These are phyloP conservation scores for Megamerina dolium DNA, from an alignment of 2,888 invertebrate genomes.

Conservation along the genomic window DNA sequence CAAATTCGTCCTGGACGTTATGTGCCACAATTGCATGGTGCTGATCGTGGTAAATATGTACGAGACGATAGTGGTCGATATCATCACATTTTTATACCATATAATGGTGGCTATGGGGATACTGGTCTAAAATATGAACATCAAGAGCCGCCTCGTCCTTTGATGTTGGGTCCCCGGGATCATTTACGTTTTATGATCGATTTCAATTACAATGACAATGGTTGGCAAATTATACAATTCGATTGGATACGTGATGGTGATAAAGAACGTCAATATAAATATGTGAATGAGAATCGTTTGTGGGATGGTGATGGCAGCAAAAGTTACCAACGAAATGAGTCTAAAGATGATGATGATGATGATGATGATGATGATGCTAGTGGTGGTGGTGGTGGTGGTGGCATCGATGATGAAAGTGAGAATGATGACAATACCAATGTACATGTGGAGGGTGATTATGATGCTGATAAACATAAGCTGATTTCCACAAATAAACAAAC, in stretches of 20 bases:
- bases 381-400: no score
- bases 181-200: constrained; percentile 40
- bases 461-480: constrained; percentile 1
- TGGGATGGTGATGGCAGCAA: constrained; percentile 7
- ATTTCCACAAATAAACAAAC: no score
- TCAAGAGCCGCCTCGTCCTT: constrained; percentile 1
- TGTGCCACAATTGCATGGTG: constrained; percentile 33
- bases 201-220: constrained; percentile 39
- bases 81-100: constrained; percentile 51
- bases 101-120: constrained; percentile 53
- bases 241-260: constrained; percentile 41
- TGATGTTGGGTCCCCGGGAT: constrained; percentile 32
- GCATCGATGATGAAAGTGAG: neutral
- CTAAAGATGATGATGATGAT: no score
- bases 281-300: constrained; percentile 54
- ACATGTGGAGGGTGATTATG: constrained; percentile 18
- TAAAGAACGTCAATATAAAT: constrained; percentile 32
- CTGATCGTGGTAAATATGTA: constrained; percentile 53
- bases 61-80: constrained; percentile 55
- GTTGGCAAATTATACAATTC: constrained; percentile 44
- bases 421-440: constrained; percentile 22
- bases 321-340: neutral
- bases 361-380: no score
- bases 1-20: constrained; percentile 34
- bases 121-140: constrained; percentile 45